A percentile compares a stretch with the other conserved stretches of the same genome.
phyloP scores from a whole-genome alignment of 2,888 invertebrate genomes.

The Diabrotica balteata region DNA sequence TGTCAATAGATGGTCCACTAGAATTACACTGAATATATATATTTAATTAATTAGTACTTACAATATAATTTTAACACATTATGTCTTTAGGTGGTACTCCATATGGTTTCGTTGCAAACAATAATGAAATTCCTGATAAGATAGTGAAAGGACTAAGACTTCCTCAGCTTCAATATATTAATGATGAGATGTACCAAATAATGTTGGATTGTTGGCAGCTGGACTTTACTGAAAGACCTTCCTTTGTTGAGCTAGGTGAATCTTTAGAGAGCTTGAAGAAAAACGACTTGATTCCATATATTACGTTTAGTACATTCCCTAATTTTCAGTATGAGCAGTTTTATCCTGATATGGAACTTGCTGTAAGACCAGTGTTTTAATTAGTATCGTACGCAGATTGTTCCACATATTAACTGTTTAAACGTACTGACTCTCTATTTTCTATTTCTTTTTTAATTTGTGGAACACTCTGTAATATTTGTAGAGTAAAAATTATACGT shows the following conservation, averaged over 20 bases:
- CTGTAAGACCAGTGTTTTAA: slow-evolving; percentile 51
- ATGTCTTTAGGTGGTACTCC: slow-evolving; percentile 71
- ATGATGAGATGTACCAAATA: slow-evolving; percentile 81
- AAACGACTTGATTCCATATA: slow-evolving; percentile 44
- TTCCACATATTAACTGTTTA: too few relatives aligned
- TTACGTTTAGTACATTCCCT: slow-evolving; percentile 53
- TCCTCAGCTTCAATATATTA: slow-evolving; percentile 76
- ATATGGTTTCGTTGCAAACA: slow-evolving; percentile 72
- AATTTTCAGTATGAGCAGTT: slow-evolving; percentile 58
- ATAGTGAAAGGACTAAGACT: slow-evolving; percentile 75
- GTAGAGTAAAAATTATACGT: too few relatives aligned
- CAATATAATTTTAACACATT: not conserved
- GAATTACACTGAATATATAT: too few relatives aligned
- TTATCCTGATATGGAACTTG: slow-evolving; percentile 55
- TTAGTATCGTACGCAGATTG: not conserved
- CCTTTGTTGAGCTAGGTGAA: slow-evolving; percentile 67
- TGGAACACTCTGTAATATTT: too few relatives aligned
- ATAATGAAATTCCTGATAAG: slow-evolving; percentile 72
- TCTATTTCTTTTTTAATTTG: too few relatives aligned
- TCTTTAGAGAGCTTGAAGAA: slow-evolving; percentile 45
- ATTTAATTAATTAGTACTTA: too few relatives aligned
- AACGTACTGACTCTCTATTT: too few relatives aligned
- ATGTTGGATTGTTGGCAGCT: slow-evolving; percentile 86
- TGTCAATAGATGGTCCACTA: too few relatives aligned
- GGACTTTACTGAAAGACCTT: slow-evolving; percentile 80